A percentile compares a stretch with the other conserved stretches of the same genome.
These are phyloP conservation scores for Frankliniella fusca DNA, from an alignment of 2,888 invertebrate genomes.

Conservation along the genomic window DNA sequence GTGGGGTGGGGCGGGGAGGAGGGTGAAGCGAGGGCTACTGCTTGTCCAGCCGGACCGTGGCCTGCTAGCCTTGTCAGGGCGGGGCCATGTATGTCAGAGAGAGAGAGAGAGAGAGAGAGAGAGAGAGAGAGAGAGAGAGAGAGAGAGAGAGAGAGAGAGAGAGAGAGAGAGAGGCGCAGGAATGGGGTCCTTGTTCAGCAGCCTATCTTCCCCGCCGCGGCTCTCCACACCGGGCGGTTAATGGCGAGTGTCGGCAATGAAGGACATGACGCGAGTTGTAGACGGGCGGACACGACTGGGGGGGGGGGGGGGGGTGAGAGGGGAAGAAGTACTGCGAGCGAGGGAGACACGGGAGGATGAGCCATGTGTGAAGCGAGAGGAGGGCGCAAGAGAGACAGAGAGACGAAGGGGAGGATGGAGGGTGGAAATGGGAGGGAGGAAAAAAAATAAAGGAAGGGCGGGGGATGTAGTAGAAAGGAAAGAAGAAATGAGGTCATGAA, in stretches of 20 bases:
- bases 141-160: not conserved
- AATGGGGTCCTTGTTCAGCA: not conserved
- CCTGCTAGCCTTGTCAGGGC: too few relatives aligned
- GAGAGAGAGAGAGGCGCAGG: not conserved
- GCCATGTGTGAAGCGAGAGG: constrained; percentile 12
- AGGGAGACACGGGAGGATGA: not conserved
- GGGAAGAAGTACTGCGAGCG: not conserved
- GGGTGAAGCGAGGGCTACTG: not conserved
- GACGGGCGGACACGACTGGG: not conserved
- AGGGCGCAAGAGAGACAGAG: not conserved
- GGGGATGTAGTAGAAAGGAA: constrained; percentile 20
- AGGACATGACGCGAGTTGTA: not conserved
- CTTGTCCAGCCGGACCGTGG: too few relatives aligned
- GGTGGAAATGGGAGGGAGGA: not conserved
- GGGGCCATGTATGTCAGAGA: not conserved
- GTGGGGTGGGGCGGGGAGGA: not conserved
- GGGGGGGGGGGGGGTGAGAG: constrained; percentile 17
- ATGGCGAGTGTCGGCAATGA: not conserved
- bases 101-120: not conserved
- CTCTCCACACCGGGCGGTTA: not conserved
- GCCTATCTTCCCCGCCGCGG: not conserved
- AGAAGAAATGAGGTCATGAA: constrained; percentile 12
- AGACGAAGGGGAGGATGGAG: constrained; percentile 17
- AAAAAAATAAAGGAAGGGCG: not conserved
- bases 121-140: not conserved